These are phyloP conservation scores for Drosophila simulans DNA, from an alignment of 1,140 invertebrate species.

Conservation along the genomic window DNA sequence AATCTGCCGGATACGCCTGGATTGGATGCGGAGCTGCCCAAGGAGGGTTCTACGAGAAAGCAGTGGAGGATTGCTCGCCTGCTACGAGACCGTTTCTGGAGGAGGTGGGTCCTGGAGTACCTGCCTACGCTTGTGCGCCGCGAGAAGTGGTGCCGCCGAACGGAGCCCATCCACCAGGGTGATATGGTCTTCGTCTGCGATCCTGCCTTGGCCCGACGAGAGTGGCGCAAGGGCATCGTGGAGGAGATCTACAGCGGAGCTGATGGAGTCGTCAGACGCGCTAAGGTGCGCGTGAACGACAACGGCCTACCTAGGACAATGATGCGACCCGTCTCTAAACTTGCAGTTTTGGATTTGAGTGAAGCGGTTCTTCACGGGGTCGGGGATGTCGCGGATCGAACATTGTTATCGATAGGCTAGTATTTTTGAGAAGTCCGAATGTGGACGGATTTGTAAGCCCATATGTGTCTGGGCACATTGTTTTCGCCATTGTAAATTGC, in stretches of 20 bases:
- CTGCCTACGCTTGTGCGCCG: conserved; percentile 27
- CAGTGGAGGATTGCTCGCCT: not conserved
- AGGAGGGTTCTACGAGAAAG: too few species aligned
- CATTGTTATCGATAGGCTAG: too few species aligned
- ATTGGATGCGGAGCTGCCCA: too few species aligned
- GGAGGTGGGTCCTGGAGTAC: conserved; percentile 21
- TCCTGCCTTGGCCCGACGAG: not conserved
- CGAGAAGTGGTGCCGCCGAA: conserved; percentile 31
- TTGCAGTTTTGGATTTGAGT: too few species aligned
- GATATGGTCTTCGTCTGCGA: conserved; percentile 16
- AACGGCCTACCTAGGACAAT: too few species aligned
- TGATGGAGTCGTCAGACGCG: conserved; percentile 5
- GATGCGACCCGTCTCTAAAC: too few species aligned
- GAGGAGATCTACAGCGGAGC: not conserved
- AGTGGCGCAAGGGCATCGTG: conserved; percentile 5
- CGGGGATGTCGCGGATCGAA: too few species aligned
- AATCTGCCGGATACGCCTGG: conserved; percentile 2
- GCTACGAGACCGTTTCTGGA: conserved; percentile 2
- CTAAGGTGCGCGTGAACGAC: not conserved
- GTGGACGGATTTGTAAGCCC: too few species aligned
- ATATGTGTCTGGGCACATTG: too few species aligned
- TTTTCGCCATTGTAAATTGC: too few species aligned
- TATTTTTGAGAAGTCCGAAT: too few species aligned
- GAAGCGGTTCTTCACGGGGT: too few species aligned
- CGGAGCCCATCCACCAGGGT: conserved; percentile 13